Conservation (phyloP, 2,113 vertebrate species). For the Penelope pileata region DNA sequence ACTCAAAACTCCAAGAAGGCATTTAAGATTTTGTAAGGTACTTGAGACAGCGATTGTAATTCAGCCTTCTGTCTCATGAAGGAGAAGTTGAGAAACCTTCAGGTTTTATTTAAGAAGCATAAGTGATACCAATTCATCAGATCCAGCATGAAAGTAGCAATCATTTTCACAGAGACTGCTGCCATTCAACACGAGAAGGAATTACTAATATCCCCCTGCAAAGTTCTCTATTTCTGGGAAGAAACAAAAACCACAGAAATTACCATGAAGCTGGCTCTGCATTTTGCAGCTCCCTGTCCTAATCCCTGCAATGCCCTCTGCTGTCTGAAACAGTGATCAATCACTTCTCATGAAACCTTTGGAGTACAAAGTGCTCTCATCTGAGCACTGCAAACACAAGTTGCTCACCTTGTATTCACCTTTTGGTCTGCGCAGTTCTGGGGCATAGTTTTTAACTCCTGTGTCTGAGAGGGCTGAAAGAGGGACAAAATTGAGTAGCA, state of each 20-base stretch:
- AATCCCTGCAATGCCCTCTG: not conserved
- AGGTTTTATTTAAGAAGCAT: not conserved
- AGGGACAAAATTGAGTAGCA: slow-evolving; percentile 16
- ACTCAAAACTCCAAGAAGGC: not conserved
- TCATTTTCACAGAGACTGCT: not conserved
- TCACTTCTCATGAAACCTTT: not conserved
- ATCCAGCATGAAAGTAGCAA: not conserved
- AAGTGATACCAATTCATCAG: not conserved
- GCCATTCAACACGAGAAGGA: not conserved
- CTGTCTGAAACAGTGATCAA: not conserved
- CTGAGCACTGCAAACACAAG: not conserved
- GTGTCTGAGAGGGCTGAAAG: slow-evolving; percentile 80
- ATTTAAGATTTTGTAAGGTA: not conserved
- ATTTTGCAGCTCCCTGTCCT: not conserved
- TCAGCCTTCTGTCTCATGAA: not conserved
- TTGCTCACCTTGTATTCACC: slow-evolving; percentile 89
- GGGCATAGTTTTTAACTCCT: slow-evolving; percentile 82
- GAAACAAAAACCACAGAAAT: not conserved
- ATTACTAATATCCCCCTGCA: not conserved
- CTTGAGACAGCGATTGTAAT: not conserved
- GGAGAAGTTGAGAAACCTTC: not conserved
- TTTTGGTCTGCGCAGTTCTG: slow-evolving; percentile 89
- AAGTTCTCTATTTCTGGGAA: not conserved
- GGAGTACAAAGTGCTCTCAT: not conserved
- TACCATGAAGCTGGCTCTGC: not conserved